Conservation (phyloP, 2,888 invertebrate species). For the Dasypolia templi region DNA sequence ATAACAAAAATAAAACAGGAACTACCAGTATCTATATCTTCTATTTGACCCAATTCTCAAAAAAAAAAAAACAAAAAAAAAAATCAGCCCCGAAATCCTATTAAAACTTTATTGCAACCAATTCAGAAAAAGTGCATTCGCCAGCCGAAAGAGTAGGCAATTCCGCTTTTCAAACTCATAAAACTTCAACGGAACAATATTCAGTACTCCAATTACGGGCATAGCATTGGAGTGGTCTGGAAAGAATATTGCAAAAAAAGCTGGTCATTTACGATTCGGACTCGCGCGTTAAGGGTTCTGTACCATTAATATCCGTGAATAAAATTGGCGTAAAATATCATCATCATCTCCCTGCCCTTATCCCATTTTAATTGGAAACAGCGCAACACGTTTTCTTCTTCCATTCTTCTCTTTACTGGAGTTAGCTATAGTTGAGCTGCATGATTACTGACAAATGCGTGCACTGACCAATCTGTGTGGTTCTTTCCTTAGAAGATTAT, state of each 20-base stretch:
- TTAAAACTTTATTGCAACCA: conserved; percentile 27
- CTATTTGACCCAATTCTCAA: not conserved
- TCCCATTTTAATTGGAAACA: too few species aligned
- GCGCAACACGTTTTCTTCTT: too few species aligned
- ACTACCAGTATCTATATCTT: rapidly evolving
- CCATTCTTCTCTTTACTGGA: not conserved
- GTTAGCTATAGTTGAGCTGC: too few species aligned
- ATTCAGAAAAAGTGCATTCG: conserved; percentile 63
- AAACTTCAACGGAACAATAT: conserved; percentile 74
- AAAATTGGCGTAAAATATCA: not conserved
- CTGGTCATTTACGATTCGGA: not conserved
- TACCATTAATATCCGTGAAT: not conserved
- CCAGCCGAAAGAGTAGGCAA: conserved; percentile 59
- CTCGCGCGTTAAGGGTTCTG: not conserved
- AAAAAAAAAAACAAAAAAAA: not conserved
- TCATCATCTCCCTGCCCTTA: not conserved
- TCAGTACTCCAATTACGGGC: conserved; percentile 79
- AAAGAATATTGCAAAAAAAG: conserved; percentile 70
- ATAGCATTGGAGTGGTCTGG: conserved; percentile 72
- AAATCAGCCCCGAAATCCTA: conserved; percentile 4
- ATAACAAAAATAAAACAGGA: not conserved
- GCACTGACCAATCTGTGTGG: too few species aligned
- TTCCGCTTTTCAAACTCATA: conserved; percentile 72
- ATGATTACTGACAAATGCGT: too few species aligned
- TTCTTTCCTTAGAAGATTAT: too few species aligned